Evolutionary conservation across 2,113 vertebrate species (phyloP), one percentile per base, ranked within the genome.

Genomic region (Procapra przewalskii): DNA sequence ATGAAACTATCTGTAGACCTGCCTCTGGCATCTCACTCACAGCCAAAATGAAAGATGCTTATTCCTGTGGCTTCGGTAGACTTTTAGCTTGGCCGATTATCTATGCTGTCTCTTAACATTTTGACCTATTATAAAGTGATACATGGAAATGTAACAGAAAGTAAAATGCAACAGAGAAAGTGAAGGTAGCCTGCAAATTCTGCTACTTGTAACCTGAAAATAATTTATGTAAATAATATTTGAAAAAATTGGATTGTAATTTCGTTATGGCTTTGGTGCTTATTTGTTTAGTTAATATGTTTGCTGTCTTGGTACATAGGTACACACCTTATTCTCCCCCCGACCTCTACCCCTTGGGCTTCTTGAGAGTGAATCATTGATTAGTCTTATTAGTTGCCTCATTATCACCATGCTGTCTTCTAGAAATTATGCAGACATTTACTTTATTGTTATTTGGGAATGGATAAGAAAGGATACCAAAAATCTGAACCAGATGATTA

Each of bases 41-140:
- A 88, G 60, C 77, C 55, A 75, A 64, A 96, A 62, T 31, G 52
- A 54, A 96, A 43, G 31, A n/a, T 75, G 23, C 40, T 64, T 64
- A 19, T 19, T 95, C 4, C 21, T 48, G 6, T 94, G n/a, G 75
- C 50, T 95, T 86, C 67, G 19, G n/a, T 96, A 96, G 54, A 88
- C 60, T 94, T 91, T 79, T 85, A 87, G 4, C 64, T 92, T 95
- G 64, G 11, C 88, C 90, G 81, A 95, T 95, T 57, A 59, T 57
- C 23, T 6, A 21, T 88, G 54, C 82, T 92, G 27, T 85, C 4
- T 90, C 15, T 86, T 80, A 81, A 80, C 31, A 55, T 88, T 93
- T 95, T 91, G 62, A 91, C 19, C 15, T 95, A 52, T 80, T 62
- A 33, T 71, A 75, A 93, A 94, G 67, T 67, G 85, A 27, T 87